These are phyloP conservation scores for Arizona elegans DNA, from an alignment of 2,113 vertebrate genomes.

Conservation along the genomic window DNA sequence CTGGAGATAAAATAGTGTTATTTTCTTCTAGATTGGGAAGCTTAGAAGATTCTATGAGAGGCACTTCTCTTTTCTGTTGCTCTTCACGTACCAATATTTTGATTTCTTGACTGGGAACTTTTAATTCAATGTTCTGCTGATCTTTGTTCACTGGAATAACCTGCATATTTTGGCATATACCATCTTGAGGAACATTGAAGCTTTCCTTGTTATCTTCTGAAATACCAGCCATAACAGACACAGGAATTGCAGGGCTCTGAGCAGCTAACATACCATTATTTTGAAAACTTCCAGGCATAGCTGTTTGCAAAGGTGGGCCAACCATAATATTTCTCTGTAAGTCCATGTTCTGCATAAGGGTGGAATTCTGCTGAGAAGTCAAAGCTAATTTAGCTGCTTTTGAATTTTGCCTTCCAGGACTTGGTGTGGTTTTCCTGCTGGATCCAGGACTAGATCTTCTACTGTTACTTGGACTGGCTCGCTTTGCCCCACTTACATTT, in stretches of 20 bases:
- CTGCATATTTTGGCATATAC: constrained; percentile 69
- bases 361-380: constrained; percentile 76
- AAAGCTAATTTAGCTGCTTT: constrained; percentile 81
- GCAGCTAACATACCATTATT: constrained; percentile 69
- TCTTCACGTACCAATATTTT: constrained; percentile 78
- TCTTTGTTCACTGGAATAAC: constrained; percentile 74
- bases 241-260: constrained; percentile 67
- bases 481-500: constrained; percentile 79
- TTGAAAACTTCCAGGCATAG: constrained; percentile 73
- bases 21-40: constrained; percentile 73
- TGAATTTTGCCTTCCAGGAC: constrained; percentile 91
- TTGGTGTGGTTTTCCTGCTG: constrained; percentile 90
- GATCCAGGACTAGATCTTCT: constrained; percentile 92
- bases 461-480: constrained; percentile 93
- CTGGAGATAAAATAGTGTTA: constrained; percentile 72
- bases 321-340: constrained; percentile 79
- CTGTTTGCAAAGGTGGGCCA: constrained; percentile 73
- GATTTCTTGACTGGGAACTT: constrained; percentile 76
- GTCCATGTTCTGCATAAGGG: constrained; percentile 78
- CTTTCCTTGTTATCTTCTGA: constrained; percentile 78
- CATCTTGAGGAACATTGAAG: constrained; percentile 71
- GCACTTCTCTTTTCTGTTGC: constrained; percentile 69
- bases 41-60: constrained; percentile 63
- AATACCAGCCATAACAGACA: constrained; percentile 65
- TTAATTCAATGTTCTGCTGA: constrained; percentile 72